Evolutionary conservation across 2,888 invertebrate species (phyloP), one percentile per base, ranked within the genome.

Genomic region (Adela reaumurella): DNA sequence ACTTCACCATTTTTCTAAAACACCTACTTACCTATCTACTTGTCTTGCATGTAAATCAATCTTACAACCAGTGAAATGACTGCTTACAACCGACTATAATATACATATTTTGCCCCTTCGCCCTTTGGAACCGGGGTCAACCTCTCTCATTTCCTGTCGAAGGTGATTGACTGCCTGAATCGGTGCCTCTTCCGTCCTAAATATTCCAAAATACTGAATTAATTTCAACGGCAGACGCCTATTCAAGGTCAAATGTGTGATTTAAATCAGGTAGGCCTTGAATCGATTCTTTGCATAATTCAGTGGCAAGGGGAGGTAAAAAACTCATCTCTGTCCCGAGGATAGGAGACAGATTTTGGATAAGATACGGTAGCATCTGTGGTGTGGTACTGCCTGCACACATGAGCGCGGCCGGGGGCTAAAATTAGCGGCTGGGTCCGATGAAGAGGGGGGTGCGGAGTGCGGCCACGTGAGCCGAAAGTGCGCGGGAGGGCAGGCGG

Each of bases 361-460:
- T 35, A 35, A 35, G 35, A 35, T 35, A 35, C 35, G 35, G 35
- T 35, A 35, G 35, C 35, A 35, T 35, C 35, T 35, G 35, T n/a
- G n/a, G n/a, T n/a, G n/a, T n/a, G n/a, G 35, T 8, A 35, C 35
- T 24, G 24, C 4, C 24, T 35, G 35, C 35, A 35, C 35, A 35
- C 35, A 35, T 35, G 35, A 35, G 74, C 65, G 59, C 76, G 72
- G 78, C 81, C 68, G 73, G 79, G 79, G 80, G 73, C 79, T 81
- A 77, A 80, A 81, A 70, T 81, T 83, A 80, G 82, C 82, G 67
- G 63, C 70, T 74, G 74, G 65, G 69, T 76, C 77, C 78, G 52
- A 53, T n/a, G 53, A 49, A 43, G 47, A 54, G 48, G 51, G 48
- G 29, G 43, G 52, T 46, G 50, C 55, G 54, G 52, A 14, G 35